These are phyloP conservation scores for Patella pellucida DNA, from an alignment of 2,888 invertebrate genomes.

Conservation along the genomic window DNA sequence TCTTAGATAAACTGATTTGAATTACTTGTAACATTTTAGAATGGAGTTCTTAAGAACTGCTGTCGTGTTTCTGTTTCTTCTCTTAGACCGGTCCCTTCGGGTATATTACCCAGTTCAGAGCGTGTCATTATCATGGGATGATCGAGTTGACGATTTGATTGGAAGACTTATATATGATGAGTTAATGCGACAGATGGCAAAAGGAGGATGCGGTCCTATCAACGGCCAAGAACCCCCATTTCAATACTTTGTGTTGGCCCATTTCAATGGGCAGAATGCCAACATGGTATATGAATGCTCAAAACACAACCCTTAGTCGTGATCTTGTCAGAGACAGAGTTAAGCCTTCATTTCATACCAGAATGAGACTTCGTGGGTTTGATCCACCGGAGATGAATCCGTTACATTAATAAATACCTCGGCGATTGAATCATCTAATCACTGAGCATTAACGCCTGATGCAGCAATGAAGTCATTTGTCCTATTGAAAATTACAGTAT, in stretches of 20 bases:
- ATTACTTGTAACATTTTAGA: too few species aligned
- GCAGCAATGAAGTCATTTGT: constrained; percentile 49
- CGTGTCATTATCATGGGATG: constrained; percentile 53
- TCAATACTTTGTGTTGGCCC: neutral
- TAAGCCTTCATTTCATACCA: constrained; percentile 34
- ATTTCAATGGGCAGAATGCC: neutral
- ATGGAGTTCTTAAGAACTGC: too few species aligned
- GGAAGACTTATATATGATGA: constrained; percentile 52
- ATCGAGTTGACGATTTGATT: constrained; percentile 56
- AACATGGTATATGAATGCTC: neutral
- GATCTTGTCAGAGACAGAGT: constrained; percentile 36
- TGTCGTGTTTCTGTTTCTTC: too few species aligned
- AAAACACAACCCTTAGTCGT: constrained; percentile 33
- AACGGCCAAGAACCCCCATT: constrained; percentile 2
- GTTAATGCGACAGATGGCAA: constrained; percentile 48
- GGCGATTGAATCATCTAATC: constrained; percentile 41
- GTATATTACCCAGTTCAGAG: constrained; percentile 44
- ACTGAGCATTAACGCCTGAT: constrained; percentile 39
- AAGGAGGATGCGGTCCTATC: constrained; percentile 33
- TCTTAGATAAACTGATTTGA: too few species aligned
- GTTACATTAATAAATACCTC: constrained; percentile 36
- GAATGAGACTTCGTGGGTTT: constrained; percentile 41
- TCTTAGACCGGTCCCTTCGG: neutral
- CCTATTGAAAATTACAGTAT: constrained; percentile 48
- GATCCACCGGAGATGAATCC: constrained; percentile 47